phyloP scores from a whole-genome alignment of 2,797 vertebrate genomes.

The Pygocentrus nattereri region DNA sequence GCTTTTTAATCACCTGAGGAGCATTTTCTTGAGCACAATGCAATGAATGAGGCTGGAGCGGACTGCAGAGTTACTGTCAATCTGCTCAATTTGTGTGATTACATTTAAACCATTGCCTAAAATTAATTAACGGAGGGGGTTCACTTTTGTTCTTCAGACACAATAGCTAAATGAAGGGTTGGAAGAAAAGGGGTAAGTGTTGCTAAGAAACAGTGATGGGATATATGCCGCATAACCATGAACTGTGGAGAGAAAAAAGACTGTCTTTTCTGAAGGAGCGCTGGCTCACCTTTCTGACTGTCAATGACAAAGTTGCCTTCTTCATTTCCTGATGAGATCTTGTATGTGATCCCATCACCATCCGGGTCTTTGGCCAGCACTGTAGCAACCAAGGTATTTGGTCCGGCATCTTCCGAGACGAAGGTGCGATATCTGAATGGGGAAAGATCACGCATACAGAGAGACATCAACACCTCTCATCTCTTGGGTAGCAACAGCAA shows the following conservation, averaged over 20 bases:
- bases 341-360: constrained; percentile 87
- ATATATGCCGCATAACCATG: background rate
- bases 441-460: constrained; percentile 45
- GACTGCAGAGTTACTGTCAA: background rate
- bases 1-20: no score
- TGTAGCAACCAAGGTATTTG: constrained; percentile 87
- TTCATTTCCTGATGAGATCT: constrained; percentile 85
- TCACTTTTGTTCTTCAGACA: background rate
- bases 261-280: background rate
- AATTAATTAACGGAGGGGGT: background rate
- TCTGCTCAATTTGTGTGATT: background rate
- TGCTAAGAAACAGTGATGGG: constrained; percentile 8
- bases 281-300: constrained; percentile 84
- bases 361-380: constrained; percentile 90
- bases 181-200: background rate
- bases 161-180: background rate
- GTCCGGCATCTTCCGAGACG: constrained; percentile 90
- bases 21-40: no score
- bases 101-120: background rate
- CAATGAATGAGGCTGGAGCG: no score
- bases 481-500: background rate
- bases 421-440: constrained; percentile 87
- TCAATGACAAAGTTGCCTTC: constrained; percentile 91
- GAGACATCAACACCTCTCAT: constrained; percentile 12
- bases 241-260: background rate